phyloP scores from a whole-genome alignment of 2,797 vertebrate species.

The Brachyrhaphis roseni region DNA sequence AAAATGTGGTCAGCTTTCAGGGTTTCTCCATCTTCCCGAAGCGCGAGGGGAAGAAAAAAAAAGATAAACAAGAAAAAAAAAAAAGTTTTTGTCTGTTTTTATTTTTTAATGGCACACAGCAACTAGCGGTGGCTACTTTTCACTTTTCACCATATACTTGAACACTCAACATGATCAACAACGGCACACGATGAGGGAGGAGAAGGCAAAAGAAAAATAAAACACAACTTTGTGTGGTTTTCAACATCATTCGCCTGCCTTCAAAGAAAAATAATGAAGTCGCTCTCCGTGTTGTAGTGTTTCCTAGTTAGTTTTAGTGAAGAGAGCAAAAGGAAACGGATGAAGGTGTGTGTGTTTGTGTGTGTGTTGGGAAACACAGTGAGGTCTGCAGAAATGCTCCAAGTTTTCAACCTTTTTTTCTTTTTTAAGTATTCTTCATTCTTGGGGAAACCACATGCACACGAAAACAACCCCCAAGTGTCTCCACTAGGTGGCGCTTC shows the following conservation, averaged over 20 bases:
- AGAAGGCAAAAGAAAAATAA: constrained; percentile 82
- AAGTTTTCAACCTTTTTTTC: constrained; percentile 69
- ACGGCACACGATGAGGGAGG: constrained; percentile 84
- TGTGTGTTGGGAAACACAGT: constrained; percentile 68
- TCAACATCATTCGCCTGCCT: constrained; percentile 63
- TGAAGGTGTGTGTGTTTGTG: constrained; percentile 42
- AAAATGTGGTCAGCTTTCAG: constrained; percentile 72
- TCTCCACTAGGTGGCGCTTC: constrained; percentile 61
- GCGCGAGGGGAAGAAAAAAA: constrained; percentile 2
- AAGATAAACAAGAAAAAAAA: constrained; percentile 6
- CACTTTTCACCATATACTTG: constrained; percentile 90
- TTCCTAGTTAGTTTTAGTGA: constrained; percentile 78
- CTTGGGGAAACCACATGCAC: constrained; percentile 79
- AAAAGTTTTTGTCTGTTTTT: constrained; percentile 15
- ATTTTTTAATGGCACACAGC: constrained; percentile 90
- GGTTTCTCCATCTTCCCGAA: constrained; percentile 58
- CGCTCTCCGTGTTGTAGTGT: constrained; percentile 88
- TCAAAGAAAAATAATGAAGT: constrained; percentile 29
- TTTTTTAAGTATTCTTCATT: constrained; percentile 77
- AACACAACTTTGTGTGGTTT: constrained; percentile 58
- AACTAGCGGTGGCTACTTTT: constrained; percentile 94
- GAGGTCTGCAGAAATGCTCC: constrained; percentile 77
- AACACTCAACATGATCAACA: constrained; percentile 96
- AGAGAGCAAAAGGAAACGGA: constrained; percentile 58
- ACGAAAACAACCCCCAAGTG: constrained; percentile 72